phyloP scores from a whole-genome alignment of 2,888 invertebrate species.

The Agrotis segetum region DNA sequence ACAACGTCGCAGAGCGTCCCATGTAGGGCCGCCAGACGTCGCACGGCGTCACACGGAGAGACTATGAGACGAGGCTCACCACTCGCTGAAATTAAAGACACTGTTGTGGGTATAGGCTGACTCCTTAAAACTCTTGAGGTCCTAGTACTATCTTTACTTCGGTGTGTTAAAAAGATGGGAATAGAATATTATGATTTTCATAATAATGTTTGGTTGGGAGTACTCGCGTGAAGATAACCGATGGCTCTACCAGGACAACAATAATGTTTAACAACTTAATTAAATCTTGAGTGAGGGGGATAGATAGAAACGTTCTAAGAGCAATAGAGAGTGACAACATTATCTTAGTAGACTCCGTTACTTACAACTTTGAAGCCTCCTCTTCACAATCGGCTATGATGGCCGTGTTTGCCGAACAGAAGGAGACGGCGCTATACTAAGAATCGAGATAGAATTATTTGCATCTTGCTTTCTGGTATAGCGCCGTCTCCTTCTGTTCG shows the following conservation, averaged over 20 bases:
- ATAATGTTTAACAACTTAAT: no score
- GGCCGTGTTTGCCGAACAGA: no score
- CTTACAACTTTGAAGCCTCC: not conserved
- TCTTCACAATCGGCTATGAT: no score
- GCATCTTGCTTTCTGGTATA: no score
- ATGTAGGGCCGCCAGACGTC: slow-evolving; percentile 88
- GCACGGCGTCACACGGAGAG: slow-evolving; percentile 83
- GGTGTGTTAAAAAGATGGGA: not conserved
- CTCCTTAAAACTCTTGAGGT: not conserved
- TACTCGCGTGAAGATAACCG: not conserved
- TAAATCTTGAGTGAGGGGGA: no score
- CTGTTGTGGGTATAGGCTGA: slow-evolving; percentile 28
- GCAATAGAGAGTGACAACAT: not conserved
- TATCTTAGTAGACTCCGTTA: not conserved
- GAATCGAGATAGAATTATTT: no score
- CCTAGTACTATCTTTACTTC: no score
- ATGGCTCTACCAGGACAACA: not conserved
- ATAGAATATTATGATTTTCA: no score
- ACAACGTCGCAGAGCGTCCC: slow-evolving; percentile 89
- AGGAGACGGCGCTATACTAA: no score
- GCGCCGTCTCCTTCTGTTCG: no score
- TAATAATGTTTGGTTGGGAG: no score
- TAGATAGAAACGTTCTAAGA: not conserved
- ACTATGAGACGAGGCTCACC: slow-evolving; percentile 81
- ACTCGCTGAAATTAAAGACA: slow-evolving; percentile 71